These are phyloP conservation scores for Monarcha castaneiventris DNA, from an alignment of 2,113 vertebrate species.

Conservation along the genomic window DNA sequence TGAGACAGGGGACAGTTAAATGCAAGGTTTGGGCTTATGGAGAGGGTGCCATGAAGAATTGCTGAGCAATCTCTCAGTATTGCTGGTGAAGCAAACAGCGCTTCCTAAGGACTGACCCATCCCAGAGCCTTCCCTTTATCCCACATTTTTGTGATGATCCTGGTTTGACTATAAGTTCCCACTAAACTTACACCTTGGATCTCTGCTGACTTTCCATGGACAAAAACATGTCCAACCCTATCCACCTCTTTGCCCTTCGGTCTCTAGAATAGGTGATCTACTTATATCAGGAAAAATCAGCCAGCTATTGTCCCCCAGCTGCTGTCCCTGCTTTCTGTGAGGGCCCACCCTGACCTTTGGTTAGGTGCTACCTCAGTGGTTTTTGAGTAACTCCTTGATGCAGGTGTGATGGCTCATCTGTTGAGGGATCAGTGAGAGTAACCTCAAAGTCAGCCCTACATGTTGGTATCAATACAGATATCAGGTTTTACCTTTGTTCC, in stretches of 20 bases:
- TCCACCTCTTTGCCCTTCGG: background rate
- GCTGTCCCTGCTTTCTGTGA: background rate
- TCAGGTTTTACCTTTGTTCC: background rate
- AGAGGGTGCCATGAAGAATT: background rate
- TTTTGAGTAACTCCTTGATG: background rate
- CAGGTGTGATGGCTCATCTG: background rate
- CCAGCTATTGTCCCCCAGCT: background rate
- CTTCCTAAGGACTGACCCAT: background rate
- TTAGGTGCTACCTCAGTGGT: background rate
- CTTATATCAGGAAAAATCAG: background rate
- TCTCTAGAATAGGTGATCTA: background rate
- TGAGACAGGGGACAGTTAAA: background rate
- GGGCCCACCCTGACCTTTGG: background rate
- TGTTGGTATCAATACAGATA: background rate
- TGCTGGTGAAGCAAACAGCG: background rate
- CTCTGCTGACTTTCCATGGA: background rate
- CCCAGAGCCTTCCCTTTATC: background rate
- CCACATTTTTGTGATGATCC: background rate
- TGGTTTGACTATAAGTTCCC: background rate
- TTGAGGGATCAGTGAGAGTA: background rate
- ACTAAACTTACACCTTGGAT: background rate
- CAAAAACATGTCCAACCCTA: background rate
- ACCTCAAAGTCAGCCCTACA: background rate
- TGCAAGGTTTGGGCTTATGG: fast-evolving
- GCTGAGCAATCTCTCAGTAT: background rate